phyloP scores from a whole-genome alignment of 2,888 invertebrate species.

The Thera obeliscata region DNA sequence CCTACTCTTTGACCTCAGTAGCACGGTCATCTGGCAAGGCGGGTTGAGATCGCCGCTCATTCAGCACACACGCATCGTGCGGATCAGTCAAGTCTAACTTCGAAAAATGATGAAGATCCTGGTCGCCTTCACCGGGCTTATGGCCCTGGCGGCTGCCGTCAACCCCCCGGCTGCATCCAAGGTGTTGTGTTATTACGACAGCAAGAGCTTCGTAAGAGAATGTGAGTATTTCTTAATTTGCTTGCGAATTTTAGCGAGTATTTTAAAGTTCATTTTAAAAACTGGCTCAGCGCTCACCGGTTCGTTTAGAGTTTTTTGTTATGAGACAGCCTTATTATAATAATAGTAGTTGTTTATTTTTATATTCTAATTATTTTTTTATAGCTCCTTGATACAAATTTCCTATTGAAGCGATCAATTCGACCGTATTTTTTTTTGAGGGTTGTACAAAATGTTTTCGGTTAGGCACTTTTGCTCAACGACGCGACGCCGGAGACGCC shows the following conservation, averaged over 20 bases:
- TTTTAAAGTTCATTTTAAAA: conserved; percentile 12
- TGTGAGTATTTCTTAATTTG: conserved; percentile 79
- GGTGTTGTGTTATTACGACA: conserved; percentile 90
- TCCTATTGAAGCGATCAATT: no score
- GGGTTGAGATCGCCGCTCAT: conserved; percentile 55
- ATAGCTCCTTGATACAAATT: no score
- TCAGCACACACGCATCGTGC: conserved; percentile 67
- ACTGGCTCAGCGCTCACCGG: conserved; percentile 40
- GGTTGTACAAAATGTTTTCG: no score
- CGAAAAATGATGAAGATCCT: conserved; percentile 61
- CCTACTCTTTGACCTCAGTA: conserved; percentile 60
- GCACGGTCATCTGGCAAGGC: conserved; percentile 47
- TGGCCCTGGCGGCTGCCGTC: conserved; percentile 66
- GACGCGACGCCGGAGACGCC: no score
- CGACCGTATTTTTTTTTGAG: no score
- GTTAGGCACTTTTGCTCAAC: no score
- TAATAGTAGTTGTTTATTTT: neutral
- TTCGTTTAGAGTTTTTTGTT: neutral
- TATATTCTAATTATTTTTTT: neutral
- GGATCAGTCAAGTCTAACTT: conserved; percentile 59
- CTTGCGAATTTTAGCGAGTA: conserved; percentile 56
- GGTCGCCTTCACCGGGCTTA: conserved; percentile 59
- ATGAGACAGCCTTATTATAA: neutral
- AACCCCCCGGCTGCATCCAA: conserved; percentile 76
- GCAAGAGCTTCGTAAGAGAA: conserved; percentile 87